Percentiles rank a stretch among this genome's conserved stretches.
These are phyloP conservation scores for Apis mellifera DNA, from an alignment of 1,140 invertebrate species.

Conservation along the genomic window Amel_HAv3.1 CM009932.2:12623001-12623500, in stretches of 20 bases:
- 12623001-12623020: conserved; percentile 69
- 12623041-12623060: conserved; percentile 63
- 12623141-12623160: conserved; percentile 74
- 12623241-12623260: conserved; percentile 66
- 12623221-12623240: conserved; percentile 29
- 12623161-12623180: conserved; percentile 75
- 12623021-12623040: conserved; percentile 56
- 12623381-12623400: conserved; percentile 64
- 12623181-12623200: conserved; percentile 71
- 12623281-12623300: conserved; percentile 73
- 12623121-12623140: conserved; percentile 74
- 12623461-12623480: conserved; percentile 19
- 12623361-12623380: conserved; percentile 68
- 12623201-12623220: conserved; percentile 67
- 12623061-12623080: conserved; percentile 72
- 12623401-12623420: background rate
- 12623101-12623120: conserved; percentile 74
- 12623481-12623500: conserved; percentile 34
- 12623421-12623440: background rate
- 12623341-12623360: conserved; percentile 75
- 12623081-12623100: conserved; percentile 77
- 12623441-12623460: conserved; percentile 65
- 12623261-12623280: conserved; percentile 73
- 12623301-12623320: conserved; percentile 77
- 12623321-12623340: conserved; percentile 78